Percentiles rank a stretch among this genome's conserved stretches.
Conservation (phyloP, 1,140 invertebrate species). For the Proctacanthus coquilletti region DNA sequence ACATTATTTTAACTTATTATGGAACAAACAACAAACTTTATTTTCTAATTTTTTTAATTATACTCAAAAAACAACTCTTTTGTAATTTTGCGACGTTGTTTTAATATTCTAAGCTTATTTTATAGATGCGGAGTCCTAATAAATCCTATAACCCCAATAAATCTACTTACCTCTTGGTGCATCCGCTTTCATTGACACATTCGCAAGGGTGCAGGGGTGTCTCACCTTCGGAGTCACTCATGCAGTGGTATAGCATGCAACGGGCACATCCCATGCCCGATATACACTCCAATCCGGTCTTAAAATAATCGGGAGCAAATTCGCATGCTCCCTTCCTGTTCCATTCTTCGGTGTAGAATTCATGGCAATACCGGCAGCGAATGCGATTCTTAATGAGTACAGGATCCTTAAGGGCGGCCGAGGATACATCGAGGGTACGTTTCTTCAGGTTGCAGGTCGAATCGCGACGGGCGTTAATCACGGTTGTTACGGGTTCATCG, state of each 20-base stretch:
- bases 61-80: too few species aligned
- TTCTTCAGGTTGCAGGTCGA: constrained; percentile 45
- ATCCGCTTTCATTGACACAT: constrained; percentile 41
- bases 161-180: constrained; percentile 34
- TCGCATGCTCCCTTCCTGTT: constrained; percentile 74
- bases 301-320: constrained; percentile 72
- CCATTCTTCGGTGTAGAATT: constrained; percentile 58
- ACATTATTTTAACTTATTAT: too few species aligned
- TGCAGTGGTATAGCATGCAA: constrained; percentile 85
- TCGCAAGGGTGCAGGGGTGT: constrained; percentile 67
- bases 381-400: constrained; percentile 13
- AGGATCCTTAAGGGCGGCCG: constrained; percentile 18
- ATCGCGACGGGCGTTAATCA: constrained; percentile 34
- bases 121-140: too few species aligned
- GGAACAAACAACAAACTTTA: not conserved
- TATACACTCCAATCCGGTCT: constrained; percentile 61
- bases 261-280: constrained; percentile 73
- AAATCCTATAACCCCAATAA: too few species aligned
- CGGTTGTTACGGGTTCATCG: constrained; percentile 39
- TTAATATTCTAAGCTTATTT: too few species aligned
- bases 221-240: constrained; percentile 71
- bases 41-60: not conserved
- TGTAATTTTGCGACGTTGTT: too few species aligned
- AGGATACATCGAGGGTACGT: constrained; percentile 27
- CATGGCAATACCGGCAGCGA: constrained; percentile 43